Base-by-base conservation (phyloP, 2,888 invertebrate genomes). In the Volucella zonaria region DNA sequence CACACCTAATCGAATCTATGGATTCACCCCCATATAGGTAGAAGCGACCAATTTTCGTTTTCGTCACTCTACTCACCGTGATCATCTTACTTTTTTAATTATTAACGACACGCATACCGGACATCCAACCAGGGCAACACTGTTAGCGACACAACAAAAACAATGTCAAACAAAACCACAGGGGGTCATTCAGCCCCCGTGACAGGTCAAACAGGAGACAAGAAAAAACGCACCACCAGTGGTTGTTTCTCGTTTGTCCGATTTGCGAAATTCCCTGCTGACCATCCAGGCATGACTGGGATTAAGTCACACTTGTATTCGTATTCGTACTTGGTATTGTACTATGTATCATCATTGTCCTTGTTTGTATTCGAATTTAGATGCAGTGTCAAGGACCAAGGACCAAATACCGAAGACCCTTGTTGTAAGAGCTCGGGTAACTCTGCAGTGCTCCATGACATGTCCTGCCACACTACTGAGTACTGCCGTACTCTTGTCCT, bases 81-180 rank as follows among this genome's bases (percentile, higher is more conserved):
- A 70, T 83, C 75, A 54, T 83, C 79, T 83, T 83, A 83, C 83
- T 47, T 75, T 79, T 83, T 79, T 78, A 83, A 83, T 83, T 83
- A 83, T 83, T 66, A 47, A 56, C 78, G 71, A 64, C 59, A 40
- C 49, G 38, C 43, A 42, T n/a, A 38, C 52, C 47, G 11, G 8
- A 15, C 47, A 18, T 12, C 42, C 8, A 49, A 45, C n/a, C 23
- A 67, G 14, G 67, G 67, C 23, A 64, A 15, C 66, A 15, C 38
- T 59, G 64, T 54, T 38, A 68, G 56, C 70, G 42, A 15, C 58
- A 56, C 49, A 58, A 42, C 54, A 73, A 74, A 42, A 82, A 68
- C 51, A 49, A 68, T 52, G 68, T 74, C 58, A 64, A 70, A 70
- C 75, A 79, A 83, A 83, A 79, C 83, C 83, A 51, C 83, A 78